Base-by-base conservation (phyloP, 2,888 invertebrate species). In the Aspidiotus destructor region DNA sequence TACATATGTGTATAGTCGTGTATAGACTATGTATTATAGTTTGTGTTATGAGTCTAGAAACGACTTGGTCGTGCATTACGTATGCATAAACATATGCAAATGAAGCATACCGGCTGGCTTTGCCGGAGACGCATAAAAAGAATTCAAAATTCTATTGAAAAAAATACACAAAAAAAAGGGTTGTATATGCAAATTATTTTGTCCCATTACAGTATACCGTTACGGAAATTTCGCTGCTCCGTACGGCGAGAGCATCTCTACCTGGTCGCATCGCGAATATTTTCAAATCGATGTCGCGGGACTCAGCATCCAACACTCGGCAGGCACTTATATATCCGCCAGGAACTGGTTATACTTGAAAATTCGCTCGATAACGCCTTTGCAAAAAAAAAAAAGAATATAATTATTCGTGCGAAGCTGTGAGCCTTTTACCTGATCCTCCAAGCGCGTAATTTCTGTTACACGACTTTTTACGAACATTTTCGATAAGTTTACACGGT, bases 1-100 rank as follows among this genome's bases (percentile, higher is more conserved):
- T 62, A 62, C 62, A 62, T 62, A 28, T 5, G 28, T 28, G 28
- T 28, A 28, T 28, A 28, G 28, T 28, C 28, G 28, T 5, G 28
- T 28, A 28, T 28, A 28, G 2, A 28, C 28, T 28, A 28, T 28
- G 28, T 28, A 28, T 28, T 28, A 28, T 62, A 62, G 48, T 52
- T 52, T 53, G 62, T 62, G 62, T 62, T 62, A 48, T n/a, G 10
- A 53, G 53, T 44, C 58, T 55, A 57, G 48, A 55, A 44, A 57
- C 65, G 64, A 64, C 64, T 64, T 64, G 54, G 64, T 64, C 55
- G 64, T 55, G 64, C 65, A 65, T 65, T 65, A 65, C 58, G 58
- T 65, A 65, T 65, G 65, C 65, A 65, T 57, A 65, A 65, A 65
- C 65, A 57, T 65, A 65, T 65, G 65, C 65, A 65, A 65, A 65